Conservation (phyloP, 2,113 vertebrate genomes). For the Brachyhypopomus gauderio region DNA sequence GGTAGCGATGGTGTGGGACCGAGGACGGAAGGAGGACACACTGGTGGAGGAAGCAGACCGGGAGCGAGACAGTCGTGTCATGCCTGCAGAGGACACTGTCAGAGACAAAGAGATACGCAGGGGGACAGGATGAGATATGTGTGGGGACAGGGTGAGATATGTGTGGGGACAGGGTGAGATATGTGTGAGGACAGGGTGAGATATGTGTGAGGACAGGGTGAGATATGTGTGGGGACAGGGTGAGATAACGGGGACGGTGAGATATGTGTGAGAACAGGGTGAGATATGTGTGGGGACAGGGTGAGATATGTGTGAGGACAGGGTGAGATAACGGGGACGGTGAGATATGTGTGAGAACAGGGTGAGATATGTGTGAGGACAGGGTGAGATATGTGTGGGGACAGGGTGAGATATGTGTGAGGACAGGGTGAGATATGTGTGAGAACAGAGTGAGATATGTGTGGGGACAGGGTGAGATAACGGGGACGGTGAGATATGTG, state of each 20-base stretch:
- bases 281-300: neutral
- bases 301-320: neutral
- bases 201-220: too few species aligned
- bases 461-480: too few species aligned
- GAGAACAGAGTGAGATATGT: neutral
- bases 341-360: neutral
- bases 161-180: neutral
- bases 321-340: neutral
- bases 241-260: too few species aligned
- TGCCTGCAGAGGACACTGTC: conserved; percentile 87
- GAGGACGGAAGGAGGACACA: conserved; percentile 75
- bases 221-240: neutral
- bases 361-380: neutral
- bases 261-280: too few species aligned
- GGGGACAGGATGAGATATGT: neutral
- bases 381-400: neutral
- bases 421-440: neutral
- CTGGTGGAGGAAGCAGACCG: conserved; percentile 88
- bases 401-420: too few species aligned
- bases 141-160: too few species aligned
- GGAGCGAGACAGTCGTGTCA: conserved; percentile 89
- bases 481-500: too few species aligned
- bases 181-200: too few species aligned
- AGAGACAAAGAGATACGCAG: neutral
- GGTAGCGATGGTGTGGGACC: conserved; percentile 78